Percentiles rank a stretch among this genome's conserved stretches.
Evolutionary conservation across 2,888 invertebrate species (phyloP).

Genomic region (Acleris laterana): DNA sequence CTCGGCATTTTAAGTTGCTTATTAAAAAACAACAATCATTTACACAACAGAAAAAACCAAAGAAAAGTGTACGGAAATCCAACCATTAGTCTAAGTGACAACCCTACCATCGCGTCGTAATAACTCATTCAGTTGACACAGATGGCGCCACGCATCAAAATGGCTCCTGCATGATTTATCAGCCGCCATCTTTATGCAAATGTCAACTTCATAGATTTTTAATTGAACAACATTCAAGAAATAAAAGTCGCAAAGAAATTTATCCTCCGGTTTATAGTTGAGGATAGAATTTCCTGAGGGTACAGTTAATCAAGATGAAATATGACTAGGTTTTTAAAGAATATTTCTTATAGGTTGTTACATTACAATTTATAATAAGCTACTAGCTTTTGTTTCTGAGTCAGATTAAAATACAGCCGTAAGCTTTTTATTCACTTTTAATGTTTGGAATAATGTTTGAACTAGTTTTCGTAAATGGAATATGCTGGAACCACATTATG

Average conservation of each 20-base stretch:
- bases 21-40: too few relatives aligned
- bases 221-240: slow-evolving; percentile 8
- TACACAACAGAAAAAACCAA: too few relatives aligned
- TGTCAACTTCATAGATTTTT: slow-evolving; percentile 14
- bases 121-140: slow-evolving; percentile 22
- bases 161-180: slow-evolving; percentile 14
- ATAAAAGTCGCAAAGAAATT: neutral
- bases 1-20: too few relatives aligned
- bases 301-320: neutral
- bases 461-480: too few relatives aligned
- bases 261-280: neutral
- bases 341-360: neutral
- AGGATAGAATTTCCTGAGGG: neutral
- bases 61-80: too few relatives aligned
- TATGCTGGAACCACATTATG: too few relatives aligned
- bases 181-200: slow-evolving; percentile 12
- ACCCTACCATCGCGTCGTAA: neutral
- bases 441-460: too few relatives aligned
- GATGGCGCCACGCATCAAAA: slow-evolving; percentile 21
- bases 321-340: neutral
- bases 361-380: too few relatives aligned
- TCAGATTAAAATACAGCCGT: too few relatives aligned
- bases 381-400: too few relatives aligned
- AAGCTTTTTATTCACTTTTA: too few relatives aligned
- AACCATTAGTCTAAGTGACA: neutral